Percentiles rank a stretch among this genome's conserved stretches.
phyloP scores from a whole-genome alignment of 92 coral and sea anemone species.

The Actinostola sp. region DNA sequence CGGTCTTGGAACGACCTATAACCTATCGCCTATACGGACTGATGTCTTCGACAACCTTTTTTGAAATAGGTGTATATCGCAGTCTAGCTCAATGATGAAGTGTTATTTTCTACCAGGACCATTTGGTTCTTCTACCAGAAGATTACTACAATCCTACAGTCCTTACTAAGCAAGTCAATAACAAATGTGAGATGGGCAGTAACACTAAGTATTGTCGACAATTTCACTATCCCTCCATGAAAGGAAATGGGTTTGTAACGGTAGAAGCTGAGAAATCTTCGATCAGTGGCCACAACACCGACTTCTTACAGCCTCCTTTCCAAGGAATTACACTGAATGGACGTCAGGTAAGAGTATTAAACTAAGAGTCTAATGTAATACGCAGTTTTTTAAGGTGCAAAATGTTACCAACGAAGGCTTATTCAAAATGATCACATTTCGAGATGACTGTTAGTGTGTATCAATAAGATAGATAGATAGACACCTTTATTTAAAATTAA shows the following conservation, averaged over 20 bases:
- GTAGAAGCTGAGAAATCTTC: conserved; percentile 68
- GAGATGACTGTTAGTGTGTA: too few relatives aligned
- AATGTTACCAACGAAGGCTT: too few relatives aligned
- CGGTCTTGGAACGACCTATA: too few relatives aligned
- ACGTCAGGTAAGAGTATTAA: conserved; percentile 15
- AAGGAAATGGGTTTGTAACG: conserved; percentile 45
- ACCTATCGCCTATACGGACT: too few relatives aligned
- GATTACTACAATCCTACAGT: conserved; percentile 81
- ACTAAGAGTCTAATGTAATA: too few relatives aligned
- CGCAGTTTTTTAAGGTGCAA: too few relatives aligned
- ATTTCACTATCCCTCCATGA: conserved; percentile 62
- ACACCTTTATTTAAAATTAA: too few relatives aligned
- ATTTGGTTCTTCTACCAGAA: conserved; percentile 87
- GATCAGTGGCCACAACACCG: conserved; percentile 40
- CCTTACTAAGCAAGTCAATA: conserved; percentile 59
- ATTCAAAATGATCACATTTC: too few relatives aligned
- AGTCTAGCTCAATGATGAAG: too few relatives aligned
- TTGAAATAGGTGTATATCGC: too few relatives aligned
- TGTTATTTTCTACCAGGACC: conserved; percentile 61
- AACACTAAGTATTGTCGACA: conserved; percentile 62
- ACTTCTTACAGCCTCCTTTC: conserved; percentile 22
- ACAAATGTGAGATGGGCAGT: conserved; percentile 71
- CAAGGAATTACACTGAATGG: conserved; percentile 30
- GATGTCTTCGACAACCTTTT: too few relatives aligned
- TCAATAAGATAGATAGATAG: too few relatives aligned